Conservation (phyloP, 2,888 invertebrate genomes). For the Craniophora ligustri region DNA sequence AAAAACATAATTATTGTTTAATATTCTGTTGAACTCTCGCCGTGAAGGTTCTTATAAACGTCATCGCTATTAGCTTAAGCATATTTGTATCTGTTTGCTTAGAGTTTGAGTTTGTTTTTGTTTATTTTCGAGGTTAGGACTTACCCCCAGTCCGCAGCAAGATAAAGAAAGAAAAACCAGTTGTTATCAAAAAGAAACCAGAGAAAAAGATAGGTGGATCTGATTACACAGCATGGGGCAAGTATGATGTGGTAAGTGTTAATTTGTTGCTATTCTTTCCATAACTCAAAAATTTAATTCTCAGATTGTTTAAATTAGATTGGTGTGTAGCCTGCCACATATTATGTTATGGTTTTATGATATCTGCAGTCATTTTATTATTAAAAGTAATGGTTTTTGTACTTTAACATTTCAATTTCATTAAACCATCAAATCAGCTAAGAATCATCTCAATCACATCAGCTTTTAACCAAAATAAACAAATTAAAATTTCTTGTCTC, state of each 20-base stretch:
- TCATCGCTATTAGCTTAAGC: slow-evolving; percentile 1
- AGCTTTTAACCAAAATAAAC: no score
- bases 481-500: no score
- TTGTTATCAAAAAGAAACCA: slow-evolving; percentile 65
- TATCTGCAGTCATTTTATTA: no score
- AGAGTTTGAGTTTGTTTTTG: slow-evolving; percentile 8
- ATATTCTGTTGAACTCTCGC: neutral
- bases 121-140: slow-evolving; percentile 71
- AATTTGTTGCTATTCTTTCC: neutral
- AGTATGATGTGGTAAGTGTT: slow-evolving; percentile 92
- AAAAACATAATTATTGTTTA: neutral
- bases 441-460: no score
- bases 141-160: slow-evolving; percentile 88
- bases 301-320: no score
- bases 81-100: neutral
- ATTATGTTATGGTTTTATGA: no score
- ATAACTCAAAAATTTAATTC: no score
- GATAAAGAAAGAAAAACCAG: slow-evolving; percentile 76
- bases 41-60: neutral
- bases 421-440: no score
- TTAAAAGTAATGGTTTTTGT: no score
- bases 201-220: slow-evolving; percentile 87
- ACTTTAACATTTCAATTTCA: no score
- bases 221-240: slow-evolving; percentile 93
- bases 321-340: no score